These are phyloP conservation scores for Phragmatobia fuliginosa DNA, from an alignment of 2,888 invertebrate genomes.

Conservation along the genomic window DNA sequence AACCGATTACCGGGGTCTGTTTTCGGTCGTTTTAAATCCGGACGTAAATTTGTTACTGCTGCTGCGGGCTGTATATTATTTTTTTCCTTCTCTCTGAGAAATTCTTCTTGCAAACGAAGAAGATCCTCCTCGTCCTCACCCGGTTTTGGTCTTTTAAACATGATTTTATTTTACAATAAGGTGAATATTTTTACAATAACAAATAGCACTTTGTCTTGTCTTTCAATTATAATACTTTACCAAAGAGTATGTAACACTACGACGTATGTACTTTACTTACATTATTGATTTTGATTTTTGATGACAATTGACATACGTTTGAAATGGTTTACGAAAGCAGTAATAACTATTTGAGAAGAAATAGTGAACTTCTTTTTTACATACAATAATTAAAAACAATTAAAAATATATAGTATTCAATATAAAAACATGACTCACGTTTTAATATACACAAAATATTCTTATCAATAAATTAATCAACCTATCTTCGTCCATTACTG, in stretches of 20 bases:
- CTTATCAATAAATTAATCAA: too few species aligned
- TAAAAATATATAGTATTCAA: neutral
- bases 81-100: conserved; percentile 86
- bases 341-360: neutral
- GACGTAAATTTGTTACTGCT: conserved; percentile 82
- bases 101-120: conserved; percentile 91
- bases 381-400: neutral
- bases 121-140: conserved; percentile 92
- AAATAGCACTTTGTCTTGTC: conserved; percentile 7
- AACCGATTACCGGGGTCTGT: conserved; percentile 57
- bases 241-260: too few species aligned
- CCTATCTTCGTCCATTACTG: too few species aligned
- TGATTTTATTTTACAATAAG: conserved; percentile 54
- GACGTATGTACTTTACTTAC: too few species aligned
- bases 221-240: neutral
- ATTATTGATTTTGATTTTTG: too few species aligned
- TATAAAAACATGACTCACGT: too few species aligned
- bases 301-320: too few species aligned
- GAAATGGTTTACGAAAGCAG: neutral
- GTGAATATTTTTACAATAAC: conserved; percentile 1
- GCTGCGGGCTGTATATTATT: conserved; percentile 88
- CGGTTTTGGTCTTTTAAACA: conserved; percentile 89
- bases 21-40: conserved; percentile 60
- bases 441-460: too few species aligned
- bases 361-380: too few species aligned